phyloP scores from a whole-genome alignment of 2,113 vertebrate species.

The Ptilonorhynchus violaceus region DNA sequence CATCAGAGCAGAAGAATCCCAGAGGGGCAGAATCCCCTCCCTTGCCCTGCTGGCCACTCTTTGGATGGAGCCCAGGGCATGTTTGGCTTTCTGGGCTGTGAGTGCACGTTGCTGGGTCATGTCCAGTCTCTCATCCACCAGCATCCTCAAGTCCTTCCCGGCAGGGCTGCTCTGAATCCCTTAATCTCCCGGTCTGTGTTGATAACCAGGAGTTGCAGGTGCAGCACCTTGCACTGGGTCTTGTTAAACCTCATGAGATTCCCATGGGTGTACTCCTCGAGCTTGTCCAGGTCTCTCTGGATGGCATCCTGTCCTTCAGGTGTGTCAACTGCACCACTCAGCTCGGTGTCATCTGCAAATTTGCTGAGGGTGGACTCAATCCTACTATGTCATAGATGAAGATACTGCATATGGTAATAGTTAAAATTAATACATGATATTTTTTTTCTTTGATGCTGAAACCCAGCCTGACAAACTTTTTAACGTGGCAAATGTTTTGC shows the following conservation, averaged over 20 bases:
- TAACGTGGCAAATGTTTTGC: neutral
- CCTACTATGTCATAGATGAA: neutral
- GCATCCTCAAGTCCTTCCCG: neutral
- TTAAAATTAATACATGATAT: neutral
- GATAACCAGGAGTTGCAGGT: neutral
- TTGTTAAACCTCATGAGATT: neutral
- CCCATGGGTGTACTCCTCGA: neutral
- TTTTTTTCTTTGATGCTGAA: neutral
- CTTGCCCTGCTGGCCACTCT: fast-evolving
- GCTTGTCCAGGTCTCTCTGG: neutral
- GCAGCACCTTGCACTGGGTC: neutral
- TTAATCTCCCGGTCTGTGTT: neutral
- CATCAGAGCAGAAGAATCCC: neutral
- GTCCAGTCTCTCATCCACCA: neutral
- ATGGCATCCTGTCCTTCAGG: neutral
- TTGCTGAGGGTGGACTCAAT: neutral
- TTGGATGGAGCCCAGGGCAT: neutral
- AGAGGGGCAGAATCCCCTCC: neutral
- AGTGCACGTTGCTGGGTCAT: no score
- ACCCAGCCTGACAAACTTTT: neutral
- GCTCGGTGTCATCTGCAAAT: neutral
- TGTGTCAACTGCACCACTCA: neutral
- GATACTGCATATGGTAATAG: neutral
- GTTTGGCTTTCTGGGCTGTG: neutral
- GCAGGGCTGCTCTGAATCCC: neutral